Percentiles rank a stretch among this genome's conserved stretches.
phyloP scores from a whole-genome alignment of 2,113 vertebrate genomes.

The Porphyrio hochstetteri region DNA sequence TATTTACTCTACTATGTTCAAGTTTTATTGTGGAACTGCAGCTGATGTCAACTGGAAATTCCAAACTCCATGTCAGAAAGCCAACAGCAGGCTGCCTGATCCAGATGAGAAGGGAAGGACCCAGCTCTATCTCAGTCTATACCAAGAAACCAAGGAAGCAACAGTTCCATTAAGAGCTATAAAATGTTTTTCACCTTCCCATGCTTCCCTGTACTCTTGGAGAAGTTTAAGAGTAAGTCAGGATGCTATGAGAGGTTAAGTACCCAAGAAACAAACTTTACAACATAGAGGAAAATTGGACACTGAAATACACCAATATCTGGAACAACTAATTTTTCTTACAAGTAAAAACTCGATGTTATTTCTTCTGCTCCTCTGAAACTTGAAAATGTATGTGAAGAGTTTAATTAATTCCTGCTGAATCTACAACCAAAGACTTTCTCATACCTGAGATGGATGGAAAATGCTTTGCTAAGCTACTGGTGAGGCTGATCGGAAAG shows the following conservation, averaged over 20 bases:
- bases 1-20: background rate
- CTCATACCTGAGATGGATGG: background rate
- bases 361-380: background rate
- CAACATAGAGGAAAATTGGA: background rate
- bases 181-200: background rate
- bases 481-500: background rate
- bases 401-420: background rate
- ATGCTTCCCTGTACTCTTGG: background rate
- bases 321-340: background rate
- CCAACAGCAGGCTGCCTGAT: background rate
- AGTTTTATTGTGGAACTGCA: background rate
- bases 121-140: background rate
- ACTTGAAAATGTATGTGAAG: background rate
- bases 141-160: background rate
- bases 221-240: background rate
- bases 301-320: background rate
- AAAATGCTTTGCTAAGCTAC: background rate
- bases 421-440: background rate
- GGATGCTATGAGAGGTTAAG: background rate
- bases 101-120: background rate
- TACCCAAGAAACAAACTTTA: background rate
- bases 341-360: background rate
- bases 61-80: background rate
- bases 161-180: background rate
- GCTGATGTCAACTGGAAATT: background rate